A percentile compares a stretch with the other conserved stretches of the same genome.
phyloP scores from a whole-genome alignment of 1,140 invertebrate genomes.

The Mycetomoellerius zeteki region DNA sequence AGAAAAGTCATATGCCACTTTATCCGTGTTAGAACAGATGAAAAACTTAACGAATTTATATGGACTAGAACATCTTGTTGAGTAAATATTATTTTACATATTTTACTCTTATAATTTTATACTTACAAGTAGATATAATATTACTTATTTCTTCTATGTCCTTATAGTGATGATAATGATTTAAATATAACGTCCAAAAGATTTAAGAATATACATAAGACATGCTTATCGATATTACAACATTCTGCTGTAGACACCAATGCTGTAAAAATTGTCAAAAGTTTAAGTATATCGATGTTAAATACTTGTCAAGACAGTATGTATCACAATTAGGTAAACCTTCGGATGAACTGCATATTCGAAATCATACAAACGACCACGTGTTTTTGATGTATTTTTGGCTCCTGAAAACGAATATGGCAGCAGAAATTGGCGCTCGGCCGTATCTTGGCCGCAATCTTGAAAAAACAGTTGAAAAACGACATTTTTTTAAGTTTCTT shows the following conservation, averaged over 20 bases:
- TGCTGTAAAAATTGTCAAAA: conserved; percentile 37
- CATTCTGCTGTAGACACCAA: conserved; percentile 41
- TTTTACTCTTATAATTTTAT: not conserved
- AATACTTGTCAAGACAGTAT: conserved; percentile 61
- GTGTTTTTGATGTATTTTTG: no score
- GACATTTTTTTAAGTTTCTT: no score
- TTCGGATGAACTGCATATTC: no score
- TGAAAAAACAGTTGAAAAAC: no score
- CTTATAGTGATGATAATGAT: conserved; percentile 28
- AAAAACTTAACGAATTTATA: conserved; percentile 45
- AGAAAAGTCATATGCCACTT: conserved; percentile 67
- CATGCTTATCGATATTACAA: conserved; percentile 54
- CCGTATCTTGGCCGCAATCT: no score
- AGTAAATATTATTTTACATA: conserved; percentile 62
- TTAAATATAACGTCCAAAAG: conserved; percentile 31
- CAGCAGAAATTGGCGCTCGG: no score
- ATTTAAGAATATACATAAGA: conserved; percentile 61
- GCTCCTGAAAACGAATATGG: no score
- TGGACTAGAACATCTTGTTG: conserved; percentile 67
- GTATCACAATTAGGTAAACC: no score
- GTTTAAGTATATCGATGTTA: conserved; percentile 58
- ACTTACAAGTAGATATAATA: not conserved
- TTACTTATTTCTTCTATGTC: not conserved
- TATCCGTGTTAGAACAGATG: conserved; percentile 66
- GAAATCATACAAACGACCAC: no score